Evolutionary conservation across 2,113 vertebrate species (phyloP).

Genomic region (Morone chrysops): DNA sequence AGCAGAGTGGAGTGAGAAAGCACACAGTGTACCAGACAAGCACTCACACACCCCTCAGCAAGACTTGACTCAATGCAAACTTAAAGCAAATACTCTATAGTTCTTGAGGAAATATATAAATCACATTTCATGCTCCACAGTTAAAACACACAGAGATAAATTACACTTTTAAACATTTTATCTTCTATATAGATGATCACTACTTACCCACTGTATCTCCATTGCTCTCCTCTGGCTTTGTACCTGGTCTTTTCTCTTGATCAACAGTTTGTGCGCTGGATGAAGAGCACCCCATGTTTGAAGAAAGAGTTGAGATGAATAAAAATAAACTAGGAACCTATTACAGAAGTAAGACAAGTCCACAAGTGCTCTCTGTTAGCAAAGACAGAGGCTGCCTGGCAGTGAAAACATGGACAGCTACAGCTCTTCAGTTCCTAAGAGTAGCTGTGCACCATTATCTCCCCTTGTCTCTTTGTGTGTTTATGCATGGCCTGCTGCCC

Average conservation of each 20-base stretch:
- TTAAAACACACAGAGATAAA: not conserved
- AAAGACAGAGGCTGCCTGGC: constrained; percentile 21
- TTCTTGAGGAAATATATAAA: not conserved
- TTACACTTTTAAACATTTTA: not conserved
- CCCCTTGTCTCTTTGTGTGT: constrained; percentile 52
- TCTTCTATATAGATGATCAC: not conserved
- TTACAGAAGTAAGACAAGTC: constrained; percentile 7
- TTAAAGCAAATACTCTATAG: not conserved
- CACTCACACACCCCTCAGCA: constrained; percentile 36
- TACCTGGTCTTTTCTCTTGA: constrained; percentile 83
- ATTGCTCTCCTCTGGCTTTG: constrained; percentile 81
- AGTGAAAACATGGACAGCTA: constrained; percentile 43
- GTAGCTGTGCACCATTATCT: constrained; percentile 65
- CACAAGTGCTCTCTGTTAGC: constrained; percentile 22
- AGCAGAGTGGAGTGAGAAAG: constrained; percentile 57
- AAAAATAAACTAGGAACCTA: constrained; percentile 1
- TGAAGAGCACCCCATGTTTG: constrained; percentile 85
- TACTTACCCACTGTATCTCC: constrained; percentile 79
- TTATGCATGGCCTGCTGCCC: constrained; percentile 67
- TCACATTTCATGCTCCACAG: not conserved
- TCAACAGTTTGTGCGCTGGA: constrained; percentile 83
- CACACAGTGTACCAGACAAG: constrained; percentile 67
- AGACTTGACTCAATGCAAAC: constrained; percentile 17
- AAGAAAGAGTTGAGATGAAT: not conserved
- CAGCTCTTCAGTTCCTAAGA: constrained; percentile 51